Evolutionary conservation across 2,797 vertebrate species (phyloP).

Genomic region (Muscicapa striata): DNA sequence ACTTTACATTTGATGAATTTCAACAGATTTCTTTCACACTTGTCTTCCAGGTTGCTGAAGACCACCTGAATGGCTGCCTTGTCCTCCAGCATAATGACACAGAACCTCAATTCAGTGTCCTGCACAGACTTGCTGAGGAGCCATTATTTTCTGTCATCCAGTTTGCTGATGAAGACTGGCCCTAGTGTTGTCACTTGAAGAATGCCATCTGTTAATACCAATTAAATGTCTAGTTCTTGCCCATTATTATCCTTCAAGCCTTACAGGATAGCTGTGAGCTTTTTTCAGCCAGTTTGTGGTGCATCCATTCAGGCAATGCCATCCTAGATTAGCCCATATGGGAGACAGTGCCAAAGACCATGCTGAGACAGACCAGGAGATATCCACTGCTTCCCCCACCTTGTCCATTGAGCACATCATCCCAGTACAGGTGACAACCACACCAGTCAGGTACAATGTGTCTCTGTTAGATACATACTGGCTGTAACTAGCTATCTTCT

Average conservation of each 20-base stretch:
- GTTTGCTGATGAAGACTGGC: not conserved
- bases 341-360: not conserved
- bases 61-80: not conserved
- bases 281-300: not conserved
- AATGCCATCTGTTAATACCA: not conserved
- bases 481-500: not conserved
- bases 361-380: not conserved
- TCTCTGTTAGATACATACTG: not conserved
- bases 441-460: fast-evolving
- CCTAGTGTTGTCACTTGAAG: not conserved
- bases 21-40: not conserved
- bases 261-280: not conserved
- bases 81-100: not conserved
- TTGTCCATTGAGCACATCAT: not conserved
- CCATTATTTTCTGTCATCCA: not conserved
- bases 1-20: not conserved
- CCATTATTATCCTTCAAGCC: not conserved
- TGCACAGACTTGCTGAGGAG: not conserved
- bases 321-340: too few relatives aligned
- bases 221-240: not conserved
- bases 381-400: not conserved
- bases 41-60: not conserved
- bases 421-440: not conserved
- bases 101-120: not conserved
- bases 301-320: not conserved